Evolutionary conservation across 2,797 vertebrate genomes (phyloP), one percentile per base, ranked within the genome.

Genomic region (Hemibagrus guttatus): DNA sequence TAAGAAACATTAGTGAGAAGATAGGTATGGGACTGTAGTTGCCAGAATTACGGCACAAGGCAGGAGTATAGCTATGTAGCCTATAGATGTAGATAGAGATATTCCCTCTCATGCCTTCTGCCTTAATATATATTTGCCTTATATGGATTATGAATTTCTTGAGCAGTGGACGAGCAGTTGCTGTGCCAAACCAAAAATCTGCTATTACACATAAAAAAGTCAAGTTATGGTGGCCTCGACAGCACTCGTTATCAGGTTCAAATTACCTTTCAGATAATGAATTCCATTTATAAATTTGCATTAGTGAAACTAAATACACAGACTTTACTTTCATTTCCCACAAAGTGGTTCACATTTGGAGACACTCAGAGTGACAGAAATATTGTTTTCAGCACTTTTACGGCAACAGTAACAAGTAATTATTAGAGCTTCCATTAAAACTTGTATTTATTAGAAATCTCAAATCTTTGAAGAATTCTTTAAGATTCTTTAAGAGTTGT

Each of bases 131-230:
- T 49, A 49, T 49, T 78, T 78, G 75, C 31, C 28, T 23, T 71
- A 84, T 35, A 87, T 83, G 71, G 81, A 83, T 76, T 76, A 83
- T 83, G 81, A 83, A 87, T 83, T 87, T 83, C 71, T 31, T 4
- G 2, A 28, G 31, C 7, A 82, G 21, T 78, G 28, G 11, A 61
- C 19, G 16, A 82, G 31, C 26, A 66, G 68, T 86, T 49, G 28
- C 56, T 35, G 21, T 61, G 61, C 61, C 28, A 80, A 83, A 82
- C 39, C 7, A 9, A 49, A 72, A 81, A 61, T 54, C 35, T 58
- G 52, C 8, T 31, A 58, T 78, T 78, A 56, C n/a, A 59, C 54
- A 79, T 21, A 31, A 42, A 46, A 35, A 39, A 74, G 54, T 58
- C 56, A 42, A 26, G 23, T 79, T 31, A 79, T 79, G 56, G 21